Evolutionary conservation across 2,113 vertebrate genomes (phyloP).

Genomic region (Eleginops maclovinus): DNA sequence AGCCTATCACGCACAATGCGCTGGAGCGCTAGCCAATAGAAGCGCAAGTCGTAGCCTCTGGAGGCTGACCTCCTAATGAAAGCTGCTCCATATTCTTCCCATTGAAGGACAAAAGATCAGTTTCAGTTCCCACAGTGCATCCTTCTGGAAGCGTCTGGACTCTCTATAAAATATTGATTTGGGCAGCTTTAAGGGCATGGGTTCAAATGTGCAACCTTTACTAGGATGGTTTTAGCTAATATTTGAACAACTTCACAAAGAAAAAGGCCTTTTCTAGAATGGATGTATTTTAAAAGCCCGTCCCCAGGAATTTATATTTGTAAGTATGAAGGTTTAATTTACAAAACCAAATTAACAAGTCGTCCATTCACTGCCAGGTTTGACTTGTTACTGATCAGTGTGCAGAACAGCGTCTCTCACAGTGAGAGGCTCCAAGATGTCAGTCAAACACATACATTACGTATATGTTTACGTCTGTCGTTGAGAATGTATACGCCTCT

Average conservation of each 20-base stretch:
- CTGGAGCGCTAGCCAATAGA: too few species aligned
- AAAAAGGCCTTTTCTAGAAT: not conserved
- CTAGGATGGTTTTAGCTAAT: not conserved
- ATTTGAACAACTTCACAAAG: not conserved
- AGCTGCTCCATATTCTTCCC: too few species aligned
- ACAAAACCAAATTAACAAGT: too few species aligned
- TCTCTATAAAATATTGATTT: too few species aligned
- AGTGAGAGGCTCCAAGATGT: conserved; percentile 5
- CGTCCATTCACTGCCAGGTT: not conserved
- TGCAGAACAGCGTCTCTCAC: not conserved
- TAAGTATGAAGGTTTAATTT: not conserved
- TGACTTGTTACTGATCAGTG: not conserved
- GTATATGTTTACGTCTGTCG: conserved; percentile 25
- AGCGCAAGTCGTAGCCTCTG: too few species aligned
- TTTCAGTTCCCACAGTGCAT: too few species aligned
- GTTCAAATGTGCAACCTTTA: not conserved
- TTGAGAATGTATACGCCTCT: conserved; percentile 32
- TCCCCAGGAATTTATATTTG: not conserved
- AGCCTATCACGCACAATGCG: too few species aligned
- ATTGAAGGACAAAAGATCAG: too few species aligned
- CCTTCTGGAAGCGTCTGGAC: too few species aligned
- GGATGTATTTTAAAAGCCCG: not conserved
- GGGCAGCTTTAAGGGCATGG: too few species aligned
- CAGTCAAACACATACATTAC: not conserved
- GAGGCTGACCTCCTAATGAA: too few species aligned